These are phyloP conservation scores for Empidonax traillii DNA, from an alignment of 2,113 vertebrate species.

Conservation along the genomic window DNA sequence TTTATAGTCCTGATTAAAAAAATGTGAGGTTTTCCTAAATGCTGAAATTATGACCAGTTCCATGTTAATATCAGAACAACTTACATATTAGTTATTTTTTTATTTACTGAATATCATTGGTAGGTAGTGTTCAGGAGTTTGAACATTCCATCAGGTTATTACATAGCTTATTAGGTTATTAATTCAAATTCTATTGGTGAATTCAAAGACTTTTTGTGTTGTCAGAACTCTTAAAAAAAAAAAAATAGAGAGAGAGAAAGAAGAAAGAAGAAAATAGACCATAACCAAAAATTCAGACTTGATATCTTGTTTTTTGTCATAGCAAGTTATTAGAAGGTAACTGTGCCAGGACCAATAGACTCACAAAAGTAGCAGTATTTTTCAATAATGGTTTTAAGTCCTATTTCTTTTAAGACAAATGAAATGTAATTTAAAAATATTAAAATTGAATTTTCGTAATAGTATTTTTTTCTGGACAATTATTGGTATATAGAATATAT, in stretches of 20 bases:
- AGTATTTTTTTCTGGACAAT: not conserved
- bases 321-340: not conserved
- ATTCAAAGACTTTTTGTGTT: not conserved
- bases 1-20: not conserved
- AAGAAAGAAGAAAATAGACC: not conserved
- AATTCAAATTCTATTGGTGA: not conserved
- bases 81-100: slow-evolving; percentile 22
- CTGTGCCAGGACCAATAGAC: not conserved
- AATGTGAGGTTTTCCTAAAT: not conserved
- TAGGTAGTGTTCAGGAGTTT: not conserved
- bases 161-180: not conserved
- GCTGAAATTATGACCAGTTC: slow-evolving; percentile 54
- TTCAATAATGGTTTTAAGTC: not conserved
- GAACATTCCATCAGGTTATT: not conserved
- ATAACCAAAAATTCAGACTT: not conserved
- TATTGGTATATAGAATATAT: not conserved
- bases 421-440: not conserved
- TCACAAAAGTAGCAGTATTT: not conserved
- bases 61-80: slow-evolving; percentile 6
- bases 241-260: too few species aligned
- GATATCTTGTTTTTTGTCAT: not conserved
- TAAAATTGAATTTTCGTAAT: not conserved
- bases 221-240: not conserved
- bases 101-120: slow-evolving; percentile 54
- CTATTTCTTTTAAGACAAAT: not conserved